A percentile compares a stretch with the other conserved stretches of the same genome.
Evolutionary conservation across 2,888 invertebrate species (phyloP).

Genomic region (Hedya salicella): DNA sequence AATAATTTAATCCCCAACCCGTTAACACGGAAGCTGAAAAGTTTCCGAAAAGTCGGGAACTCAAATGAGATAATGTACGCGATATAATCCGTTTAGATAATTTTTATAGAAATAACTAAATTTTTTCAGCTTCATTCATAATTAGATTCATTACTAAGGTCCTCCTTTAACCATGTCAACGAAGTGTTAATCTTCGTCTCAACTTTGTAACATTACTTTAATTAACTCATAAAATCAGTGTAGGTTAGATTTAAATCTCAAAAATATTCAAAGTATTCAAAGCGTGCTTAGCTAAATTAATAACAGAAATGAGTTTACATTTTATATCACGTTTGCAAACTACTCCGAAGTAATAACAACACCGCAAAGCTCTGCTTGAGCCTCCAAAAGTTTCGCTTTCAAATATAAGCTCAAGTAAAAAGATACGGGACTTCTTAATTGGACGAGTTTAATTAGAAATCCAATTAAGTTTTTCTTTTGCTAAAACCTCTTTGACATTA

Average conservation of each 20-base stretch:
- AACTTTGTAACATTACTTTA: constrained; percentile 22
- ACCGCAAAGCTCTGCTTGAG: constrained; percentile 35
- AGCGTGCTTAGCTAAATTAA: constrained; percentile 32
- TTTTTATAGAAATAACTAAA: background rate
- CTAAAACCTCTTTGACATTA: background rate
- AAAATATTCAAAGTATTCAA: constrained; percentile 10
- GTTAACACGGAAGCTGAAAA: too few relatives aligned
- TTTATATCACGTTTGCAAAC: constrained; percentile 32
- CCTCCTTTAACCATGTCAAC: background rate
- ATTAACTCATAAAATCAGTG: constrained; percentile 9
- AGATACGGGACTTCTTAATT: constrained; percentile 40
- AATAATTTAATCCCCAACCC: too few relatives aligned
- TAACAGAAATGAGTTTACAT: constrained; percentile 34
- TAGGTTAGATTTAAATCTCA: constrained; percentile 8
- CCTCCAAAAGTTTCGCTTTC: constrained; percentile 31
- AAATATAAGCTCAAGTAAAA: constrained; percentile 38
- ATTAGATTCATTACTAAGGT: constrained; percentile 12
- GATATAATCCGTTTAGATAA: background rate
- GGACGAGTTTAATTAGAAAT: constrained; percentile 38
- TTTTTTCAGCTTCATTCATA: background rate
- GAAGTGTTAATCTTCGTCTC: constrained; percentile 24
- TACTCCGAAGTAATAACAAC: constrained; percentile 41
- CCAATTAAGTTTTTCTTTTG: constrained; percentile 28
- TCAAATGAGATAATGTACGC: too few relatives aligned
- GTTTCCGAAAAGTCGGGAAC: too few relatives aligned